Percentiles rank a stretch among this genome's conserved stretches.
Evolutionary conservation across 2,888 invertebrate species (phyloP).

Genomic region (Dusona sp.): DNA sequence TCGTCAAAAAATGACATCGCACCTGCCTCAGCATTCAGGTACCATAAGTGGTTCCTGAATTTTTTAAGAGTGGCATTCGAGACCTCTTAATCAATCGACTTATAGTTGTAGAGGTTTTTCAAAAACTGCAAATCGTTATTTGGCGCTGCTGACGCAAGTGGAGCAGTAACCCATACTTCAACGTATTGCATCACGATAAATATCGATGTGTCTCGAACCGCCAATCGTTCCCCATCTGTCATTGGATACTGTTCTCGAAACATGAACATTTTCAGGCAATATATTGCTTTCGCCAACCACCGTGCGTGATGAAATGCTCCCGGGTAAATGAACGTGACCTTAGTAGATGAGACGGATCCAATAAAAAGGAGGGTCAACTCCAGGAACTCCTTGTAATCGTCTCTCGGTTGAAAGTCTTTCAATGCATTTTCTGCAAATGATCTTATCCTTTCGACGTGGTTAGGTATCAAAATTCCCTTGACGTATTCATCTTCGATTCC

Average conservation of each 20-base stretch:
- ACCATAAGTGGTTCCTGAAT: slow-evolving; percentile 17
- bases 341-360: slow-evolving; percentile 18
- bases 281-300: slow-evolving; percentile 57
- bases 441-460: slow-evolving; percentile 36
- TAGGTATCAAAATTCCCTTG: slow-evolving; percentile 26
- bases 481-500: slow-evolving; percentile 48
- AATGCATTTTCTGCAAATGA: slow-evolving; percentile 42
- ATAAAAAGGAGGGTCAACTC: slow-evolving; percentile 50
- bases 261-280: slow-evolving; percentile 55
- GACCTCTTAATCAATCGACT: slow-evolving; percentile 1
- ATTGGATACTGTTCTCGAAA: slow-evolving; percentile 45
- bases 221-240: slow-evolving; percentile 33
- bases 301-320: slow-evolving; percentile 52
- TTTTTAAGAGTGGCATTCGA: slow-evolving; percentile 17
- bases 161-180: slow-evolving; percentile 38
- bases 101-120: slow-evolving; percentile 6
- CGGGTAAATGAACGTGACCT: slow-evolving; percentile 38
- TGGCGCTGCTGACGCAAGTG: slow-evolving; percentile 35
- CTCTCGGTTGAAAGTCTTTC: slow-evolving; percentile 42
- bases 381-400: slow-evolving; percentile 56
- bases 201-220: slow-evolving; percentile 49
- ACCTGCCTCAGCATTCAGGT: slow-evolving; percentile 46
- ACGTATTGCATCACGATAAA: slow-evolving; percentile 55
- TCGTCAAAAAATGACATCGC: slow-evolving; percentile 58
- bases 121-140: background rate